Evolutionary conservation across 2,888 invertebrate genomes (phyloP), one percentile per base, ranked within the genome.

Genomic region (Rhorus exstirpatorius): DNA sequence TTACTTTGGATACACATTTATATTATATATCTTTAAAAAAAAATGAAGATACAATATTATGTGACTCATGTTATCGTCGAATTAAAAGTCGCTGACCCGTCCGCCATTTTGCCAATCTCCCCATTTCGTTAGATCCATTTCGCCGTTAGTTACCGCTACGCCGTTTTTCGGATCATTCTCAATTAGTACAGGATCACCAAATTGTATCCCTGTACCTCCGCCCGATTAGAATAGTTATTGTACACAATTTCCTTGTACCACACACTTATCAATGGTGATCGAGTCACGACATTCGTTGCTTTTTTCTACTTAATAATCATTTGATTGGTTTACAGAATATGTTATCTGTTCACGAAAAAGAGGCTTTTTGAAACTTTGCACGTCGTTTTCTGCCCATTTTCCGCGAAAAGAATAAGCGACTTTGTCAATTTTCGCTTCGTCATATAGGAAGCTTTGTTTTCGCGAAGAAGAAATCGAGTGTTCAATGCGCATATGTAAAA

Each of bases 51-150:
- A 49, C 17, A 51, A 58, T 65, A 63, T 67, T 79, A 49, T 63
- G 41, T 26, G 41, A 65, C n/a, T 63, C 49, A 35, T 63, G 49
- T 71, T 46, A n/a, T 75, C 21, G 46, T n/a, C n/a, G 24, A 74
- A 65, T 91, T 44, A 92, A 80, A 92, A 92, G 74, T 91, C 91
- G 61, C 84, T 90, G 44, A 91, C 91, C 65, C 91, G 87, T 8
- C 92, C 91, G 65, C 87, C 86, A 65, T 87, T 81, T 60, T 92
- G 92, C 91, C 91, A 91, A 67, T 91, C 91, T 60, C 91, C 91
- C 90, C 90, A 92, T 83, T 91, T 91, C 7, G 90, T 92, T 70
- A 91, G 91, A 65, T 92, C 87, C 60, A 88, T 88, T 61, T 92
- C 91, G 24, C 61, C 81, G 60, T 91, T 77, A 17, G 89, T 31